Evolutionary conservation across 2,797 vertebrate species (phyloP), one percentile per base, ranked within the genome.

Genomic region (Poecilia gillii): DNA sequence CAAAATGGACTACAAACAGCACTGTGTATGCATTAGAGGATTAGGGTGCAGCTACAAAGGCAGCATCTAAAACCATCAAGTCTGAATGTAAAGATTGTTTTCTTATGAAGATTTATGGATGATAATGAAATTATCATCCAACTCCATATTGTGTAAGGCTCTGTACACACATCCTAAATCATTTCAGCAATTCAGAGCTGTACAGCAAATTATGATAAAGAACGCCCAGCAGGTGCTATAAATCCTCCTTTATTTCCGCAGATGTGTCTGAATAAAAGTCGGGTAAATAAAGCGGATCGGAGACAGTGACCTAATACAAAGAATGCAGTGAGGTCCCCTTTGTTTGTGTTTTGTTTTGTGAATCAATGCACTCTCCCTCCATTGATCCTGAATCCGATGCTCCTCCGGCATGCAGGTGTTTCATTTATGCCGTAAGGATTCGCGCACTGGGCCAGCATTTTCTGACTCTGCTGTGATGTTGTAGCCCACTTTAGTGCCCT

Each of bases 351-450:
- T 84, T 89, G 89, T 85, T 90, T 83, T 77, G 82, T 80, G 84
- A 90, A 92, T 93, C 91, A 83, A 93, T 92, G 85, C 86, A 85
- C 88, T 89, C 84, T 88, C 75, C 62, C 83, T 84, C 83, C 84
- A 93, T 92, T 90, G 94, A 92, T 93, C 86, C 41, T 72, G 85
- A 91, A 90, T 83, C 82, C 39, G 76, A 92, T 36, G 81, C 83
- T 87, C 79, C 77, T 80, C 33, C 41, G 70, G 80, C 81, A 53
- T 68, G 76, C 86, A 88, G 88, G 84, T 81, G 88, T 87, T 93
- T 89, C 77, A 78, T 86, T 86, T 82, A 74, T 53, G 80, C 31
- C 75, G 79, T 88, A 90, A 86, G 88, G 87, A 77, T 86, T 83
- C 72, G 53, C 88, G 80, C 43, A 39, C 86, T 43, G 89, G 90